These are phyloP conservation scores for Apocrypta bakeri DNA, from an alignment of 1,140 invertebrate species.

Conservation along the genomic window DNA sequence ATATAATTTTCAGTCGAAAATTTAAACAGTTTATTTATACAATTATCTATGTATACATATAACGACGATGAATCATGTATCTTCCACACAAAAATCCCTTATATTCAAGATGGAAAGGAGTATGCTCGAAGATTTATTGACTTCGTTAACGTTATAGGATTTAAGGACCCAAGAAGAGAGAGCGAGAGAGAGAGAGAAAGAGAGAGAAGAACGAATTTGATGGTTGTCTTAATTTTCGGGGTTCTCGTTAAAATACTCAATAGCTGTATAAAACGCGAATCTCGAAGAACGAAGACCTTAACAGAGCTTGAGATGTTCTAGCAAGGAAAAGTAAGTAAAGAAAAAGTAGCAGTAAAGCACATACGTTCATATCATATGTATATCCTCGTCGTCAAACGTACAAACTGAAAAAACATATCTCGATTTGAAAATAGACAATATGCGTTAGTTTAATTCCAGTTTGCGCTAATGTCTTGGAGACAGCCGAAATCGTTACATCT, in stretches of 20 bases:
- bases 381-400: background rate
- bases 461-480: background rate
- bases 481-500: background rate
- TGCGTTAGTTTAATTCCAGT: conserved; percentile 12
- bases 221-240: conserved; percentile 2
- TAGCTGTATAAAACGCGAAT: conserved; percentile 48
- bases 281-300: conserved; percentile 7
- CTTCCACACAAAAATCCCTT: conserved; percentile 22
- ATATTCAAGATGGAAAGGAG: background rate
- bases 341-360: background rate
- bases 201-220: background rate
- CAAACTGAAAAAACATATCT: no score
- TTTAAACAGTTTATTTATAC: background rate
- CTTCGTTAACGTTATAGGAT: conserved; percentile 12
- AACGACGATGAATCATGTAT: conserved; percentile 9
- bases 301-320: background rate
- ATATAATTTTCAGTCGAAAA: conserved; percentile 16
- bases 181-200: background rate
- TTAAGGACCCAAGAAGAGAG: background rate
- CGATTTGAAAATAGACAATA: no score
- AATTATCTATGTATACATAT: background rate
- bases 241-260: no score
- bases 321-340: conserved; percentile 10
- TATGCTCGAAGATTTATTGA: background rate
- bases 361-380: background rate